phyloP scores from a whole-genome alignment of 2,888 invertebrate genomes.

The Acleris literana region DNA sequence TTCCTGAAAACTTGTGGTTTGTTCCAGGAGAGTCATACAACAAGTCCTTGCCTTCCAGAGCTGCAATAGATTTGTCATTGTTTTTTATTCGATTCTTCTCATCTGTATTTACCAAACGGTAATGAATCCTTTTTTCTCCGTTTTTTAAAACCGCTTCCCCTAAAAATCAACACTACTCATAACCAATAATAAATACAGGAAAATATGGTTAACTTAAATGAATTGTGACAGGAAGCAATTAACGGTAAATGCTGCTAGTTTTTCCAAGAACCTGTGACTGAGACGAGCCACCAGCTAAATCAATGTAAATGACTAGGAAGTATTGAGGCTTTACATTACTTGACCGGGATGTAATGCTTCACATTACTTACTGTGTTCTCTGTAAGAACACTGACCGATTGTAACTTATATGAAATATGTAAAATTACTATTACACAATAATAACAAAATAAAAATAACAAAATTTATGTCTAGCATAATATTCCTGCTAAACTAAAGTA shows the following conservation, averaged over 20 bases:
- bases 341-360: no score
- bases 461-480: constrained; percentile 3
- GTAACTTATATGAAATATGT: no score
- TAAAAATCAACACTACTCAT: constrained; percentile 55
- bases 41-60: constrained; percentile 69
- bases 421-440: no score
- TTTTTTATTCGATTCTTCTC: constrained; percentile 71
- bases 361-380: no score
- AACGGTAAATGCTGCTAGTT: no score
- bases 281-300: no score
- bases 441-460: constrained; percentile 15
- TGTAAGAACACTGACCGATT: no score
- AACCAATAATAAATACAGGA: background rate
- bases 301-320: no score
- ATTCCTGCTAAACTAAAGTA: constrained; percentile 4
- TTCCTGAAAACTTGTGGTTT: constrained; percentile 54
- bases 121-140: constrained; percentile 58
- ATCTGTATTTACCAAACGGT: constrained; percentile 60
- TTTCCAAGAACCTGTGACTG: no score
- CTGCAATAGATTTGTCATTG: constrained; percentile 76
- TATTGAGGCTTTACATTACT: no score
- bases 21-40: constrained; percentile 59
- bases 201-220: no score
- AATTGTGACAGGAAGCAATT: no score
- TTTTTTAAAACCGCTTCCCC: constrained; percentile 55